These are phyloP conservation scores for Callochromis pleurospilus DNA, from an alignment of 2,113 vertebrate genomes.

Conservation along the genomic window DNA sequence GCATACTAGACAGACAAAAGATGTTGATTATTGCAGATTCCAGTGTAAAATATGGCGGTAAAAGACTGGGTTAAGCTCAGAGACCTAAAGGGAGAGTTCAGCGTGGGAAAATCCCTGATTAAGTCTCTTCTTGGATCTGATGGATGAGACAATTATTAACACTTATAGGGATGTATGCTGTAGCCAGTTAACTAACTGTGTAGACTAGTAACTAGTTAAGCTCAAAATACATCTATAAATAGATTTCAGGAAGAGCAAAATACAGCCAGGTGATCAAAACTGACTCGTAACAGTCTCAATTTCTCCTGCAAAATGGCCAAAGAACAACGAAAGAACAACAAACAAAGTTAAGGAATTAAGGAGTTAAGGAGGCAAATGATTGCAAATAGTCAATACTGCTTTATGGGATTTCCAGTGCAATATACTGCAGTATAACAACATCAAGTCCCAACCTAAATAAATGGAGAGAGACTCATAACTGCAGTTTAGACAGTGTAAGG, in stretches of 20 bases:
- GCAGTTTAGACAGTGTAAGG: not conserved
- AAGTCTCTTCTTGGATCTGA: not conserved
- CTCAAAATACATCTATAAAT: not conserved
- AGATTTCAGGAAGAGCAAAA: not conserved
- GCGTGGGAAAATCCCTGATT: not conserved
- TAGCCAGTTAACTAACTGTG: not conserved
- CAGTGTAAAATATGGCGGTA: not conserved
- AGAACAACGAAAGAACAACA: not conserved
- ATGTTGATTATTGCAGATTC: slow-evolving; percentile 16
- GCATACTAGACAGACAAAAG: not conserved
- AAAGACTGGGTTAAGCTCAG: not conserved
- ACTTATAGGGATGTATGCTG: not conserved
- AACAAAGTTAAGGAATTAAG: not conserved
- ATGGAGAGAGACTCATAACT: not conserved
- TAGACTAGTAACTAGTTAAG: not conserved
- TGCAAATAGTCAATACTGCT: not conserved
- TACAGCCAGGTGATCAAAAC: not conserved
- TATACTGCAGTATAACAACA: not conserved
- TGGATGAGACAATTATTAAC: not conserved
- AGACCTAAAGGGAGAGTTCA: not conserved
- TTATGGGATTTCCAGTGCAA: not conserved
- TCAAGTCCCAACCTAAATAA: not conserved
- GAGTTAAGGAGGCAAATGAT: not conserved
- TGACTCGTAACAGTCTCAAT: not conserved
- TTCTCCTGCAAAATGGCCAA: not conserved